A percentile compares a stretch with the other conserved stretches of the same genome.
Evolutionary conservation across 2,113 vertebrate species (phyloP).

Genomic region (Thryonomys swinderianus): DNA sequence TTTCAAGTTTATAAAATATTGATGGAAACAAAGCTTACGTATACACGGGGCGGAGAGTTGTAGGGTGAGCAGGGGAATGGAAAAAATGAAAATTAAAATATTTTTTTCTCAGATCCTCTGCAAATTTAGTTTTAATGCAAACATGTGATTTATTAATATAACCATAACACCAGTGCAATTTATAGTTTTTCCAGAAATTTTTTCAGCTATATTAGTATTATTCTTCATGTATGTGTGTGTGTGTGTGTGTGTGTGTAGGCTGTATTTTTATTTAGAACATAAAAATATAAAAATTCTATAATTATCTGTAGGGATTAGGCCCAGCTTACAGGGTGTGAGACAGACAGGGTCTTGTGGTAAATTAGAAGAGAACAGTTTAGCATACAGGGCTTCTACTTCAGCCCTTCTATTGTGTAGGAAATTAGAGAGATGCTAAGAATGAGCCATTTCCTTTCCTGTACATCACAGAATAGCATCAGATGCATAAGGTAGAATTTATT

Average conservation of each 20-base stretch:
- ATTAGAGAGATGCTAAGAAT: neutral
- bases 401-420: slow-evolving; percentile 16
- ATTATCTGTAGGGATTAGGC: slow-evolving; percentile 73
- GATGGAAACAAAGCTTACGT: too few relatives aligned
- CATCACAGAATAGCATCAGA: neutral
- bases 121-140: slow-evolving; percentile 49
- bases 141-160: slow-evolving; percentile 53
- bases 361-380: slow-evolving; percentile 36
- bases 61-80: too few relatives aligned
- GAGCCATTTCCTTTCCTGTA: neutral
- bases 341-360: slow-evolving; percentile 57
- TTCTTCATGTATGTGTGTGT: neutral
- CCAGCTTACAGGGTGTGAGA: slow-evolving; percentile 49
- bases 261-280: slow-evolving; percentile 45
- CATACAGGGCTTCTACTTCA: neutral
- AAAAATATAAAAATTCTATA: slow-evolving; percentile 73
- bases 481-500: neutral
- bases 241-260: neutral
- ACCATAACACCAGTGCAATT: neutral
- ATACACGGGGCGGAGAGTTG: too few relatives aligned
- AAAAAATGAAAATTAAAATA: too few relatives aligned
- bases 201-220: slow-evolving; percentile 21
- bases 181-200: slow-evolving; percentile 30
- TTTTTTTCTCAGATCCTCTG: neutral
- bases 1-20: slow-evolving; percentile 38